Conservation (phyloP, 2,113 vertebrate species). For the Rhinolophus ferrumequinum region DNA sequence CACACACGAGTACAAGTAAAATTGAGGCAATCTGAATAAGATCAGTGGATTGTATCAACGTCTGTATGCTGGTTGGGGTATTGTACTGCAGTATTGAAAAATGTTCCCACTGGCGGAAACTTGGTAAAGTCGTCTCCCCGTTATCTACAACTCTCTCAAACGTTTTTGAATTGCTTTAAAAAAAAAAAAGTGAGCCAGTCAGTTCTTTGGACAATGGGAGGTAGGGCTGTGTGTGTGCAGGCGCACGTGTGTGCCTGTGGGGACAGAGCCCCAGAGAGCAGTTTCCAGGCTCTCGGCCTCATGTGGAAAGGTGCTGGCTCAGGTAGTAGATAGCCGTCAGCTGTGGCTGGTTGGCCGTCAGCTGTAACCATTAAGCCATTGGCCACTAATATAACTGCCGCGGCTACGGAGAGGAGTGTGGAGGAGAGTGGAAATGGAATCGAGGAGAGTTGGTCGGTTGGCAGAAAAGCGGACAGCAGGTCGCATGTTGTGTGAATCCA, state of each 20-base stretch:
- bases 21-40: background rate
- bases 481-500: too few species aligned
- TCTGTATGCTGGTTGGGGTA: background rate
- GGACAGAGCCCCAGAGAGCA: too few species aligned
- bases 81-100: background rate
- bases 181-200: background rate
- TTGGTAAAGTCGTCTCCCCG: background rate
- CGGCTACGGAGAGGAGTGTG: too few species aligned
- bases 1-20: background rate
- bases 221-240: background rate
- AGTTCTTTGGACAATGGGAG: background rate
- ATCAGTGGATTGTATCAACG: background rate
- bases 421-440: too few species aligned
- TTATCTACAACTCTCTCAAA: background rate
- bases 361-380: too few species aligned
- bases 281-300: too few species aligned
- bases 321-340: too few species aligned
- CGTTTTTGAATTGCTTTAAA: background rate
- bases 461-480: too few species aligned
- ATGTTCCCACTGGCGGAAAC: background rate
- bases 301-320: too few species aligned
- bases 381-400: too few species aligned
- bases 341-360: too few species aligned
- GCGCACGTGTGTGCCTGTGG: accelerated
- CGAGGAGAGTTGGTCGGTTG: too few species aligned